Conservation (phyloP, 2,888 invertebrate genomes). For the Drosophila helvetica region DNA sequence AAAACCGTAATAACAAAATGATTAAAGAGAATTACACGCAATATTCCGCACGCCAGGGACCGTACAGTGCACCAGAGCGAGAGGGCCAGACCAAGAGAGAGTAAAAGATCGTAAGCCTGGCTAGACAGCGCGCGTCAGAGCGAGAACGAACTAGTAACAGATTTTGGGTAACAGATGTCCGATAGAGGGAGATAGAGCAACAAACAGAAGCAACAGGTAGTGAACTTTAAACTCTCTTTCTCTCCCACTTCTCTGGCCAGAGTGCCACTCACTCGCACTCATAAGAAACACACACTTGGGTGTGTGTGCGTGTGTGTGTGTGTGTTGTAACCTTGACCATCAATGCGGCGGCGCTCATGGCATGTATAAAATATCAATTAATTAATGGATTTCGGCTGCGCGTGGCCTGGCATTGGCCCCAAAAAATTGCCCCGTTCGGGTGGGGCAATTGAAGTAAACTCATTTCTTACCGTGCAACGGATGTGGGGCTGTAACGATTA, state of each 20-base stretch:
- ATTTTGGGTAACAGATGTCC: conserved; percentile 16
- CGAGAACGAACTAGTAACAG: not conserved
- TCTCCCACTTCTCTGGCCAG: conserved; percentile 37
- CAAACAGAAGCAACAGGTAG: conserved; percentile 61
- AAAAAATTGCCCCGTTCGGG: conserved; percentile 4
- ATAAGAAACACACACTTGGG: not conserved
- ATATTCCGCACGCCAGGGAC: not conserved
- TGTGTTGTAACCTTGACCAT: conserved; percentile 69
- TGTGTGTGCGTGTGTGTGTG: conserved; percentile 16
- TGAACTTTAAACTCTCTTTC: conserved; percentile 65
- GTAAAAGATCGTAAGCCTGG: not conserved
- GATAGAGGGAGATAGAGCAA: conserved; percentile 21
- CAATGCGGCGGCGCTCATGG: conserved; percentile 39
- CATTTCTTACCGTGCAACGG: conserved; percentile 12
- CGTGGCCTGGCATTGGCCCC: conserved; percentile 16
- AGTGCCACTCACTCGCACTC: not conserved
- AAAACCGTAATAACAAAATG: conserved; percentile 10
- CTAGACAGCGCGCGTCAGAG: not conserved
- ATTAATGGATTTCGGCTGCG: conserved; percentile 39
- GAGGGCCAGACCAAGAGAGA: not conserved
- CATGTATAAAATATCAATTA: conserved; percentile 28
- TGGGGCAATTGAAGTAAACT: not conserved
- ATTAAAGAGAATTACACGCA: conserved; percentile 22
- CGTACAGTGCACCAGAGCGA: not conserved
- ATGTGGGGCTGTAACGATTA: conserved; percentile 22